Conservation (phyloP, 2,888 invertebrate genomes). For the Lucinisca nassula region DNA sequence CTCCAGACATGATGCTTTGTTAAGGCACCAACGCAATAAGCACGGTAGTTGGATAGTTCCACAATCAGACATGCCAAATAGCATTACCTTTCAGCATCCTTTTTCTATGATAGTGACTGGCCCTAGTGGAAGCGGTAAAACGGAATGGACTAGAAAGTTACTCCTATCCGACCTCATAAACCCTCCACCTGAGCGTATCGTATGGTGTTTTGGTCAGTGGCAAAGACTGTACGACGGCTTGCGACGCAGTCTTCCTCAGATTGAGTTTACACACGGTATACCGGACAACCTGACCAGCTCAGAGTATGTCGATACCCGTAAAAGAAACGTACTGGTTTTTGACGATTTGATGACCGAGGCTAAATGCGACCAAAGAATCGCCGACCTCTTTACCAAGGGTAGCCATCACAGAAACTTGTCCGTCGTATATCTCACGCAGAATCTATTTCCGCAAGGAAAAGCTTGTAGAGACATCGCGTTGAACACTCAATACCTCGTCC, state of each 20-base stretch:
- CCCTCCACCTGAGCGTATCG: constrained; percentile 18
- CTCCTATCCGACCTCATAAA: background rate
- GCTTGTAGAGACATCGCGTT: too few species aligned
- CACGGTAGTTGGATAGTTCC: too few species aligned
- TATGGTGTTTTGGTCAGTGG: constrained; percentile 41
- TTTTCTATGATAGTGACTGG: constrained; percentile 10
- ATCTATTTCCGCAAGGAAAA: too few species aligned
- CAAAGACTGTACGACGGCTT: constrained; percentile 29
- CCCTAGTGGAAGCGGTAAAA: constrained; percentile 31
- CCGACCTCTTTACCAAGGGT: constrained; percentile 41
- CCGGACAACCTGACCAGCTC: constrained; percentile 3
- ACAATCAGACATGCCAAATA: too few species aligned
- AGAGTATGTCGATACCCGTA: background rate
- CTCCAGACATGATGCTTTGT: too few species aligned
- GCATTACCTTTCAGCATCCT: constrained; percentile 19
- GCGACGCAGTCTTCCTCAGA: background rate
- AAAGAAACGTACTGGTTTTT: constrained; percentile 18
- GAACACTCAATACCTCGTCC: too few species aligned
- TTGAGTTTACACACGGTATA: constrained; percentile 19
- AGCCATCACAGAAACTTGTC: too few species aligned
- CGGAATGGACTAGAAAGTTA: constrained; percentile 6
- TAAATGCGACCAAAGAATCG: constrained; percentile 30
- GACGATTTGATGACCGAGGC: constrained; percentile 39
- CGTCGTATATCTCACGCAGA: too few species aligned
- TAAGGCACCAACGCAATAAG: too few species aligned